Percentiles rank a stretch among this genome's conserved stretches.
These are phyloP conservation scores for Ischnura elegans DNA, from an alignment of 2,888 invertebrate genomes.

Conservation along the genomic window DNA sequence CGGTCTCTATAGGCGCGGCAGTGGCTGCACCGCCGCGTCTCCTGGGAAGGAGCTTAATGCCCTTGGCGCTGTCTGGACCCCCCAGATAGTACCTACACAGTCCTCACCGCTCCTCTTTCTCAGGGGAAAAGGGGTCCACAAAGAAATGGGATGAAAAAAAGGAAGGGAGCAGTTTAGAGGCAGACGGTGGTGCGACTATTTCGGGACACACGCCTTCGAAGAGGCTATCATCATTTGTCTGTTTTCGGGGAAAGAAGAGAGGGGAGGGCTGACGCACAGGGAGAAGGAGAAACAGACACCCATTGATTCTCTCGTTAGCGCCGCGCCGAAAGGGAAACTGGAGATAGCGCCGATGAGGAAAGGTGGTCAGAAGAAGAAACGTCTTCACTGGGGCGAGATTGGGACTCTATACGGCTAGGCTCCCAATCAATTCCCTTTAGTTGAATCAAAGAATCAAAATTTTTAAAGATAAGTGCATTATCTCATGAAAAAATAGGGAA, in stretches of 20 bases:
- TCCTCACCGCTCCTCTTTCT: neutral
- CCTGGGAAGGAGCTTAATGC: conserved; percentile 6
- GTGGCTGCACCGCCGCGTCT: neutral
- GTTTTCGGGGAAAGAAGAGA: neutral
- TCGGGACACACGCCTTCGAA: neutral
- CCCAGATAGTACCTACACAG: neutral
- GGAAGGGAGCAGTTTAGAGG: neutral
- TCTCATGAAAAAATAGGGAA: no score
- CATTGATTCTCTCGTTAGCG: neutral
- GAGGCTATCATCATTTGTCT: neutral
- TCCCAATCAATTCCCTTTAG: no score
- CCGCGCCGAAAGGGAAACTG: neutral
- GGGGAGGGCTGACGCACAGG: neutral
- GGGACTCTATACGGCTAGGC: no score
- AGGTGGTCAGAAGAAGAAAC: no score
- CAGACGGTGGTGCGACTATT: neutral
- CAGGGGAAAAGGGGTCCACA: neutral
- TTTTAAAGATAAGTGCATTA: no score
- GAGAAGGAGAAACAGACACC: no score
- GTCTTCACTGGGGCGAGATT: no score
- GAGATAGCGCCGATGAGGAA: neutral
- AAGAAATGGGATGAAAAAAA: neutral
- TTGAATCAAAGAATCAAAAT: no score
- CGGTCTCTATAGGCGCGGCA: neutral
- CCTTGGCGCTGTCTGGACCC: neutral